Base-by-base conservation (phyloP, 2,797 vertebrate genomes). In the Phrynocephalus vlangalii region DNA sequence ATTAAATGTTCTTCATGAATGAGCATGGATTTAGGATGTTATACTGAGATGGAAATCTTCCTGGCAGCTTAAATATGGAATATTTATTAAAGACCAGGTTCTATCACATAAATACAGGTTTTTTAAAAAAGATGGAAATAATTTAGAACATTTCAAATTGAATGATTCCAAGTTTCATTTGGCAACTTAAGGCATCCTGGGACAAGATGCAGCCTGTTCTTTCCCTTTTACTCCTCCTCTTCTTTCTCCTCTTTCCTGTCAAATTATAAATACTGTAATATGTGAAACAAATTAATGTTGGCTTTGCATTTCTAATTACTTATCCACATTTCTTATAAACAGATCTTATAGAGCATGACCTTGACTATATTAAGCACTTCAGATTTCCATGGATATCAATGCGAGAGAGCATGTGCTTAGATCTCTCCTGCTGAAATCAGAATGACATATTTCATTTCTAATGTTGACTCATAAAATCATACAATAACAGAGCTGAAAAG, bases 261-360 rank as follows among this genome's bases (percentile, higher is more conserved):
- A 83, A 90, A 89, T 85, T 20, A 4, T 90, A 90, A 90, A 86
- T 56, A 44, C 3, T 44, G 38, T 44, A 92, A 72, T 73, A 91
- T 91, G 75, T 63, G 68, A 87, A 89, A 50, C 26, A 85, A 52
- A 75, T 48, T 50, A 79, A 8, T 22, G 10, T n/a, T 84, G 11
- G 13, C 83, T 75, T n/a, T 67, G 28, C 60, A 63, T 52, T 89
- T 71, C 76, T 52, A 79, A 86, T 86, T 79, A 83, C 56, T 83
- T 86, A 72, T 38, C 66, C 33, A 86, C 50, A 83, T 89, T 83
- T 84, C n/a, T 20, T 44, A 70, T 85, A 86, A 89, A 68, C 16
- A 2, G 85, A 63, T 33, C n/a, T 85, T 84, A 86, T 82, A 20
- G 50, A 38, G 52, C 75, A 68, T 68, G 63, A 4, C 22, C 68